A percentile compares a stretch with the other conserved stretches of the same genome.
Conservation (phyloP, 2,888 invertebrate species). For the Erebia epiphron region DNA sequence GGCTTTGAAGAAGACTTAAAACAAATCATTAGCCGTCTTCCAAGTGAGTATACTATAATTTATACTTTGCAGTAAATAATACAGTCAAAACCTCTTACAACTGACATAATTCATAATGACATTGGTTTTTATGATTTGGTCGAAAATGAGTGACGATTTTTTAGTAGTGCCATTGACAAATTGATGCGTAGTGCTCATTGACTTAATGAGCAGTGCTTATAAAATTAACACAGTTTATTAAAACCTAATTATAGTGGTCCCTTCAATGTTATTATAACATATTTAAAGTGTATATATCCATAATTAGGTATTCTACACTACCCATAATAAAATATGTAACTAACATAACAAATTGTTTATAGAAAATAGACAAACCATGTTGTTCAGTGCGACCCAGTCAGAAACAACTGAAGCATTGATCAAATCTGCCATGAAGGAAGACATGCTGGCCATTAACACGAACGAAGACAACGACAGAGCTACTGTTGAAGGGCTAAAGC, state of each 20-base stretch:
- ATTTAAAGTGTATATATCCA: too few relatives aligned
- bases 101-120: too few relatives aligned
- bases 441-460: constrained; percentile 95
- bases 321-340: too few relatives aligned
- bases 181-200: too few relatives aligned
- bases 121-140: too few relatives aligned
- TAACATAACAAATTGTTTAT: constrained; percentile 46
- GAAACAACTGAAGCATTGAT: constrained; percentile 94
- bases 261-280: too few relatives aligned
- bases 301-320: too few relatives aligned
- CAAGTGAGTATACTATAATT: constrained; percentile 88
- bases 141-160: too few relatives aligned
- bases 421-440: constrained; percentile 93
- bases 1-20: constrained; percentile 98
- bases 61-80: background rate
- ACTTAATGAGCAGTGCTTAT: too few relatives aligned
- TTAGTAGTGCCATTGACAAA: too few relatives aligned
- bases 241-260: too few relatives aligned
- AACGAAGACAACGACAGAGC: constrained; percentile 92
- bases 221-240: too few relatives aligned
- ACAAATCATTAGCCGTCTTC: constrained; percentile 94
- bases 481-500: constrained; percentile 91
- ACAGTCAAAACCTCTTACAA: background rate
- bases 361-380: constrained; percentile 97
- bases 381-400: constrained; percentile 98